Conservation (phyloP, 2,888 invertebrate genomes). For the Hemicrepidius hirtus region DNA sequence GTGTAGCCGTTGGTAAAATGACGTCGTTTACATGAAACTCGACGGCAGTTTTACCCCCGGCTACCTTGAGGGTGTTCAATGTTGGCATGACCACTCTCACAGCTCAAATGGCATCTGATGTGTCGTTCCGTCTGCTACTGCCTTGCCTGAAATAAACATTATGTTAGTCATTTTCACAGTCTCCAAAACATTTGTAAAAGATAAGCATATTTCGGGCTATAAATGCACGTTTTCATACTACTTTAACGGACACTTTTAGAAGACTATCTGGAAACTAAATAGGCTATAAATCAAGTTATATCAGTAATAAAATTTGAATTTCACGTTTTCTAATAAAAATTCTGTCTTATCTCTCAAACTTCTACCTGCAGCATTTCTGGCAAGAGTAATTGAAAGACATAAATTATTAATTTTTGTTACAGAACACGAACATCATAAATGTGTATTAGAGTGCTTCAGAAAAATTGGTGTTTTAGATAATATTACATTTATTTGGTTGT, state of each 20-base stretch:
- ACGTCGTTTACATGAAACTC: conserved; percentile 52
- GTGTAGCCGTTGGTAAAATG: conserved; percentile 46
- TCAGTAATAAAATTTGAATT: conserved; percentile 21
- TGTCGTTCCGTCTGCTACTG: conserved; percentile 24
- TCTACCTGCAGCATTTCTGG: conserved; percentile 20
- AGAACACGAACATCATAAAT: too few relatives aligned
- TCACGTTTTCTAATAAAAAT: background rate
- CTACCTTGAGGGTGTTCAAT: conserved; percentile 43
- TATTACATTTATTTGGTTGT: too few relatives aligned
- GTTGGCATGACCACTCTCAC: conserved; percentile 49
- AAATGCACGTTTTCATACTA: conserved; percentile 10
- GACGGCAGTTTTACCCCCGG: conserved; percentile 51
- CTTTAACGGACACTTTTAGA: conserved; percentile 8
- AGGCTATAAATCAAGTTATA: conserved; percentile 27
- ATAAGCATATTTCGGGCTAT: conserved; percentile 12
- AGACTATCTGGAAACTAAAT: conserved; percentile 8
- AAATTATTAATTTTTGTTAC: conserved; percentile 10
- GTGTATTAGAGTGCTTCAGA: too few relatives aligned
- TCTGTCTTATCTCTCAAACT: conserved; percentile 20
- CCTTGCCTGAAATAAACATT: conserved; percentile 42
- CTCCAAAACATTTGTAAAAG: conserved; percentile 5
- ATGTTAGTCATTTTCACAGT: conserved; percentile 15
- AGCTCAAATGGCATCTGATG: conserved; percentile 39
- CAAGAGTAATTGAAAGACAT: conserved; percentile 13
- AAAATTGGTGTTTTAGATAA: too few relatives aligned